These are phyloP conservation scores for Lateolabrax maculatus DNA, from an alignment of 2,797 vertebrate genomes.

Conservation along the genomic window DNA sequence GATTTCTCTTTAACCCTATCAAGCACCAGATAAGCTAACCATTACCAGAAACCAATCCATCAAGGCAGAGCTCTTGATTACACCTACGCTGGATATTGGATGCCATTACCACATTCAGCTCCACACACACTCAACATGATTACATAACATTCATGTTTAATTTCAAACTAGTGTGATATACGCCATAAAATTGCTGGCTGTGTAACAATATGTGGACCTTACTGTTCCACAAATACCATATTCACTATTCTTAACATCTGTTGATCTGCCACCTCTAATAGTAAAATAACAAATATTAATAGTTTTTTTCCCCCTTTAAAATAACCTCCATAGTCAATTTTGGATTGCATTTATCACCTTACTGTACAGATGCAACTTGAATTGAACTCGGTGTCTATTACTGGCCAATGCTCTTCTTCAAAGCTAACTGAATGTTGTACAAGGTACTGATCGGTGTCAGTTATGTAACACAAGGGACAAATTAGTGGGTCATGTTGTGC, in stretches of 20 bases:
- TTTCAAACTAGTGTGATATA: background rate
- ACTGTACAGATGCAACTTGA: background rate
- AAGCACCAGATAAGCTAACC: background rate
- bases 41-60: constrained; percentile 29
- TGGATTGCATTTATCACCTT: background rate
- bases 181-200: background rate
- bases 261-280: background rate
- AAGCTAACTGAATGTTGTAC: constrained; percentile 1
- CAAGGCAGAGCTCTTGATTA: constrained; percentile 31
- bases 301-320: background rate
- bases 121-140: background rate
- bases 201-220: background rate
- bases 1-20: background rate
- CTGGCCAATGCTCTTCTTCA: background rate
- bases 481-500: constrained; percentile 34
- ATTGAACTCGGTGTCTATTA: background rate
- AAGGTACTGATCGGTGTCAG: constrained; percentile 10
- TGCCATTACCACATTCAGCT: background rate
- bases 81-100: background rate
- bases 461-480: constrained; percentile 47
- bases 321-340: background rate
- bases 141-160: background rate
- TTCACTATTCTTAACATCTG: background rate
- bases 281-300: background rate
- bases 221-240: background rate